These are phyloP conservation scores for Callyntrura sp. DNA, from an alignment of 2,888 invertebrate species.

Conservation along the genomic window DNA sequence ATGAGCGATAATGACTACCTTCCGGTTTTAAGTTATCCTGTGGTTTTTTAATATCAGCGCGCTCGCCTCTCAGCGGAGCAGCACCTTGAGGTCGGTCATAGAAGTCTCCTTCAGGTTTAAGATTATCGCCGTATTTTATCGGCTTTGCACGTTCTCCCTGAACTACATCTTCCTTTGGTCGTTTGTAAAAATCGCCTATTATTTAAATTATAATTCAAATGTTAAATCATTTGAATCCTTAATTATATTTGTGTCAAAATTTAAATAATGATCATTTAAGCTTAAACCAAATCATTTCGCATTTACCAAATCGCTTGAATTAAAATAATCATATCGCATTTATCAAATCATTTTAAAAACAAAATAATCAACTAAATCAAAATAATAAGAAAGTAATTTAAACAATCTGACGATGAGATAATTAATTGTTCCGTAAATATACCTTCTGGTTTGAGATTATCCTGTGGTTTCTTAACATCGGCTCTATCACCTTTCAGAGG, in stretches of 20 bases:
- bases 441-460: conserved; percentile 87
- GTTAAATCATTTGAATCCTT: too few relatives aligned
- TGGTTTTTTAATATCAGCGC: conserved; percentile 86
- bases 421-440: conserved; percentile 85
- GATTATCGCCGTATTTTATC: conserved; percentile 85
- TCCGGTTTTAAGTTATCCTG: conserved; percentile 88
- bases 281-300: too few relatives aligned
- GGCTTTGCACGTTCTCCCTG: conserved; percentile 69
- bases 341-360: too few relatives aligned
- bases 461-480: conserved; percentile 24
- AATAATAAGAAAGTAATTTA: too few relatives aligned
- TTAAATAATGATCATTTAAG: too few relatives aligned
- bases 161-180: conserved; percentile 85
- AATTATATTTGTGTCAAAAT: too few relatives aligned
- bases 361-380: too few relatives aligned
- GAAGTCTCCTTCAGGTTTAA: conserved; percentile 88
- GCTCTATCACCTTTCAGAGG: conserved; percentile 57
- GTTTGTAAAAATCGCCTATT: background rate
- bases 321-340: too few relatives aligned
- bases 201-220: too few relatives aligned
- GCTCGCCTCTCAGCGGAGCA: conserved; percentile 84
- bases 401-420: too few relatives aligned
- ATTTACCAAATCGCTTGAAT: too few relatives aligned
- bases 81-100: conserved; percentile 73
- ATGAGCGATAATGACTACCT: conserved; percentile 86